Conservation (phyloP, 1,140 invertebrate species). For the Papilio xuthus region DNA sequence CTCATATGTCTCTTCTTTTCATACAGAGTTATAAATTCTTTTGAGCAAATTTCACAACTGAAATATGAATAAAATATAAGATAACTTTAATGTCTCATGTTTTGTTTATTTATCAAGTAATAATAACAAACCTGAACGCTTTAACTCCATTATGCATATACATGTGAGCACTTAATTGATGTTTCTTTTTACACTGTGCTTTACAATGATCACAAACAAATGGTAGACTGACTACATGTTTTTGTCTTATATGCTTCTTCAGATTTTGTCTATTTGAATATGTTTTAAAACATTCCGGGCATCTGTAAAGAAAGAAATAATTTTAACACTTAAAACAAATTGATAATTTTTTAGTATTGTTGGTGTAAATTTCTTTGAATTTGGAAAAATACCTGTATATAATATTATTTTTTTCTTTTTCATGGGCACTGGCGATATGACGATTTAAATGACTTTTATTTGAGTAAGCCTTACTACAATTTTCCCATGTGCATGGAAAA, state of each 20-base stretch:
- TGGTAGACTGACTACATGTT: slow-evolving; percentile 60
- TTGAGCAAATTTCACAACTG: slow-evolving; percentile 75
- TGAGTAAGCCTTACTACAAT: slow-evolving; percentile 78
- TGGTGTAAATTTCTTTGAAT: not conserved
- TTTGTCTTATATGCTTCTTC: slow-evolving; percentile 68
- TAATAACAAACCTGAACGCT: slow-evolving; percentile 70
- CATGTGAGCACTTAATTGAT: slow-evolving; percentile 72
- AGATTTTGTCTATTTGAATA: slow-evolving; percentile 73
- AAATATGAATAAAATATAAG: slow-evolving; percentile 43
- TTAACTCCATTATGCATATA: slow-evolving; percentile 77
- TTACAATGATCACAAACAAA: slow-evolving; percentile 74
- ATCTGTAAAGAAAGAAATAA: slow-evolving; percentile 55
- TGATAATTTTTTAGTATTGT: not conserved
- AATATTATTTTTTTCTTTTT: slow-evolving; percentile 47
- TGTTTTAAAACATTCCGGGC: slow-evolving; percentile 65
- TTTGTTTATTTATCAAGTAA: not conserved
- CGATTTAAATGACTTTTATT: slow-evolving; percentile 78
- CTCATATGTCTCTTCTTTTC: slow-evolving; percentile 76
- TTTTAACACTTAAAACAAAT: too few relatives aligned
- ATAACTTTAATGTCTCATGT: too few relatives aligned
- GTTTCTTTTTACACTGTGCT: slow-evolving; percentile 72
- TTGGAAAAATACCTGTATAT: slow-evolving; percentile 57
- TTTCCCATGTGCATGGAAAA: slow-evolving; percentile 65
- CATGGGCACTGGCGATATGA: slow-evolving; percentile 70
- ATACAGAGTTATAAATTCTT: slow-evolving; percentile 66